A percentile compares a stretch with the other conserved stretches of the same genome.
Evolutionary conservation across 2,888 invertebrate genomes (phyloP).

Genomic region (Melanargia galathea): DNA sequence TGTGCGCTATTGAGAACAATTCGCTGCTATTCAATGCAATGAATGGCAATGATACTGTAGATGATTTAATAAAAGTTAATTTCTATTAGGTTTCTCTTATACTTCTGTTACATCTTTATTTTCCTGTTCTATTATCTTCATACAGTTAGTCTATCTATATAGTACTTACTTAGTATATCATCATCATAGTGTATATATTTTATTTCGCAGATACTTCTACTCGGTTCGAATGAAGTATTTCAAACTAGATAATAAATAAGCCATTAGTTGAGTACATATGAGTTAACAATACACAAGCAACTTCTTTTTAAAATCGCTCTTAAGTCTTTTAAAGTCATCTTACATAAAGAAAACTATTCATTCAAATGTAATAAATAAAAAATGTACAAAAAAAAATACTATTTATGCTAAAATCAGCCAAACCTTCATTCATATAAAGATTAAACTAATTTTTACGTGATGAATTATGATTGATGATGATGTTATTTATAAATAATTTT

Average conservation of each 20-base stretch:
- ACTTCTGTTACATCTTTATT: no score
- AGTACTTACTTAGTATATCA: no score
- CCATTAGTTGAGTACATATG: no score
- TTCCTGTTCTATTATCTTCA: no score
- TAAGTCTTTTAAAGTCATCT: neutral
- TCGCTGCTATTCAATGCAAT: slow-evolving; percentile 22
- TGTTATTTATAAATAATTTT: slow-evolving; percentile 17
- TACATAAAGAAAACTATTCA: neutral
- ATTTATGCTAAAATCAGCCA: neutral
- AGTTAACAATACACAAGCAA: no score
- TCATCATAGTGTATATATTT: no score
- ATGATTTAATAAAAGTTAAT: slow-evolving; percentile 6
- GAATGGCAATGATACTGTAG: slow-evolving; percentile 12
- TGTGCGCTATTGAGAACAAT: slow-evolving; percentile 16
- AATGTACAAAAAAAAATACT: neutral
- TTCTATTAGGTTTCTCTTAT: neutral
- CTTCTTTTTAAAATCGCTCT: no score
- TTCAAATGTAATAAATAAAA: neutral
- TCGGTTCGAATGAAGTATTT: no score
- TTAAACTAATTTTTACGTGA: neutral
- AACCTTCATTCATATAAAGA: slow-evolving; percentile 5
- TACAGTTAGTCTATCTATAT: no score
- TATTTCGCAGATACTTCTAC: no score
- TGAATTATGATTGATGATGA: slow-evolving; percentile 14
- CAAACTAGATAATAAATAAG: no score